Evolutionary conservation across 2,797 vertebrate species (phyloP).

Genomic region (Phylloscopus collybita): DNA sequence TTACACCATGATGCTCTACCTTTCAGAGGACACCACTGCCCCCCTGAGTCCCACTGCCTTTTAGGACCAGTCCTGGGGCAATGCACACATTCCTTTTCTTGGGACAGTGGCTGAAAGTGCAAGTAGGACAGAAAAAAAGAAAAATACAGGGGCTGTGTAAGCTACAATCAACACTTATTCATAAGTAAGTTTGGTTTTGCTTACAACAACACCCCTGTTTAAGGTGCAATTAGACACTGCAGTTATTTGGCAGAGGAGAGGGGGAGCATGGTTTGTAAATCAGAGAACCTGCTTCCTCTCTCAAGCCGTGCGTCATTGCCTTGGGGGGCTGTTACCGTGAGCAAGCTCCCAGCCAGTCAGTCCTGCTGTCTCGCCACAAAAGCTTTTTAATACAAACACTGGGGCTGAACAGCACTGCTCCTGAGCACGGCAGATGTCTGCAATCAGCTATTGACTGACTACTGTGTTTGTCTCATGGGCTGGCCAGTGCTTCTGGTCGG

Average conservation of each 20-base stretch:
- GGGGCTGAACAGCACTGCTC: neutral
- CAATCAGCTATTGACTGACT: constrained; percentile 21
- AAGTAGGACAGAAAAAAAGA: neutral
- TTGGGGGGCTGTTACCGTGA: constrained; percentile 54
- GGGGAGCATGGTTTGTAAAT: constrained; percentile 62
- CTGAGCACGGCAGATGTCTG: constrained; percentile 39
- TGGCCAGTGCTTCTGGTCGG: neutral
- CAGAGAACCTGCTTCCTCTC: constrained; percentile 66
- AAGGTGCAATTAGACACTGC: constrained; percentile 11
- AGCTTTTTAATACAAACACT: constrained; percentile 58
- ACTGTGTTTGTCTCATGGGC: neutral
- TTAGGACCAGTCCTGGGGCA: neutral
- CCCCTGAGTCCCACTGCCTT: neutral
- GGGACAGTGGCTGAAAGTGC: neutral
- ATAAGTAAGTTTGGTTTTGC: neutral
- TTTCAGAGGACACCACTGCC: neutral
- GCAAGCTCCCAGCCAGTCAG: constrained; percentile 25
- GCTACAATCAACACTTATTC: neutral
- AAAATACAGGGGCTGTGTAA: neutral
- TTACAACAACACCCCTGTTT: neutral
- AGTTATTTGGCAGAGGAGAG: constrained; percentile 13
- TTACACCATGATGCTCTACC: neutral
- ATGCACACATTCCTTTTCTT: neutral
- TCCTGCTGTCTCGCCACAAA: constrained; percentile 59
- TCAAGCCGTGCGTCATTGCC: constrained; percentile 56